Evolutionary conservation across 2,888 invertebrate genomes (phyloP).

Genomic region (Drosophila macrothrix): DNA sequence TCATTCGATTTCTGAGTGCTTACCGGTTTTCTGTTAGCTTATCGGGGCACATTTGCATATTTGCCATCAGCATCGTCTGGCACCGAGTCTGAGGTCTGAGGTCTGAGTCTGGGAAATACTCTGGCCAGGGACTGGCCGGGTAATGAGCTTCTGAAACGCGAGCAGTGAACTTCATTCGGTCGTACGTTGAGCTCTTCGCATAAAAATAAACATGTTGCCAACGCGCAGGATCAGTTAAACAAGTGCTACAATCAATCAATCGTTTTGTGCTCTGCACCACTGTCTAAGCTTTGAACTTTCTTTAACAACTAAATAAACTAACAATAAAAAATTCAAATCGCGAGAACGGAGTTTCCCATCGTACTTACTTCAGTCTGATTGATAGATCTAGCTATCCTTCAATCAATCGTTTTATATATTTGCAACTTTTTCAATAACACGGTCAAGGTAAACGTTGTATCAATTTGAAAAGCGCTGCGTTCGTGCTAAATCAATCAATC

Average conservation of each 20-base stretch:
- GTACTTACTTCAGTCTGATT: background rate
- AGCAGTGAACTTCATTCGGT: constrained; percentile 41
- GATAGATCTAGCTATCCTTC: background rate
- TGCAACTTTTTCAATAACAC: background rate
- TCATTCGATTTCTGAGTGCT: constrained; percentile 22
- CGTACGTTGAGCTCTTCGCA: constrained; percentile 19
- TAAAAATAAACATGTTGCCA: background rate
- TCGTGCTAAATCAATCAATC: background rate
- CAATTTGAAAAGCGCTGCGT: background rate
- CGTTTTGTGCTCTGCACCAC: background rate
- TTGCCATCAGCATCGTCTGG: constrained; percentile 53
- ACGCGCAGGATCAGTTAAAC: background rate
- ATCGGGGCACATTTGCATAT: constrained; percentile 68
- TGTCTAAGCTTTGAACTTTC: background rate
- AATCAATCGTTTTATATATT: background rate
- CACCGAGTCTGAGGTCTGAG: constrained; percentile 29
- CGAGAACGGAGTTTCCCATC: background rate
- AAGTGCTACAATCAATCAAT: background rate
- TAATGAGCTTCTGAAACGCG: constrained; percentile 42
- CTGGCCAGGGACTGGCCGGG: constrained; percentile 33
- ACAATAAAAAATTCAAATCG: background rate
- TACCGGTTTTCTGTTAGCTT: constrained; percentile 57
- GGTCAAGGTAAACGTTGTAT: background rate
- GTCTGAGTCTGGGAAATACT: constrained; percentile 37
- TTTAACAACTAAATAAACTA: background rate